phyloP scores from a whole-genome alignment of 2,888 invertebrate species.

The Ophion ellenae region DNA sequence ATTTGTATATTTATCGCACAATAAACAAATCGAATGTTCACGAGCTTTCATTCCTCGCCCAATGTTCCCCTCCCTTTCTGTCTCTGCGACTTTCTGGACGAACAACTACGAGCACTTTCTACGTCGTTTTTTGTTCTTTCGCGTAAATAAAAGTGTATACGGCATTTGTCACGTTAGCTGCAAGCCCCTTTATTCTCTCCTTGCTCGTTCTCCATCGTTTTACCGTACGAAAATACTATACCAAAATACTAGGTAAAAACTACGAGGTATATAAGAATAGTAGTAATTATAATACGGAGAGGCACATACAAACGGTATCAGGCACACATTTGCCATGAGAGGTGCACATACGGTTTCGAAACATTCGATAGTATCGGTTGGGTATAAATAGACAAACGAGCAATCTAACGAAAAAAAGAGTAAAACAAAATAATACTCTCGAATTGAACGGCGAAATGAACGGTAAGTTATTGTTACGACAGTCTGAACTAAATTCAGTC shows the following conservation, averaged over 20 bases:
- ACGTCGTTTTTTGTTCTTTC: conserved; percentile 11
- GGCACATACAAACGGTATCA: neutral
- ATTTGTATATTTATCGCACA: conserved; percentile 58
- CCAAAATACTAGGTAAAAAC: conserved; percentile 57
- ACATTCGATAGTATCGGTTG: neutral
- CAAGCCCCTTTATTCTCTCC: conserved; percentile 3
- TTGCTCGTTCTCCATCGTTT: conserved; percentile 57
- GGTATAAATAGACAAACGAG: too few species aligned
- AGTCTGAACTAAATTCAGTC: too few species aligned
- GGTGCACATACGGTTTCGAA: neutral
- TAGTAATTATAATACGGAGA: neutral
- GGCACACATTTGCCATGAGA: neutral
- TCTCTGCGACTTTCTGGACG: too few species aligned
- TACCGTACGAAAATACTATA: conserved; percentile 74
- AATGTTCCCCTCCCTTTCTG: neutral
- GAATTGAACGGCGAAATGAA: too few species aligned
- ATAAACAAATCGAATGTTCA: conserved; percentile 62
- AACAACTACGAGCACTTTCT: too few species aligned
- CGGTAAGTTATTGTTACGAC: too few species aligned
- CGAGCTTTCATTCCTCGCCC: conserved; percentile 32
- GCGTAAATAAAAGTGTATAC: conserved; percentile 51
- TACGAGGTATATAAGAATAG: conserved; percentile 69
- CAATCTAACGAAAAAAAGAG: too few species aligned
- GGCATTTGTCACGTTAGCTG: conserved; percentile 19
- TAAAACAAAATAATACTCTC: too few species aligned